These are phyloP conservation scores for Drosophila gaucha DNA, from an alignment of 2,888 invertebrate species.

Conservation along the genomic window DNA sequence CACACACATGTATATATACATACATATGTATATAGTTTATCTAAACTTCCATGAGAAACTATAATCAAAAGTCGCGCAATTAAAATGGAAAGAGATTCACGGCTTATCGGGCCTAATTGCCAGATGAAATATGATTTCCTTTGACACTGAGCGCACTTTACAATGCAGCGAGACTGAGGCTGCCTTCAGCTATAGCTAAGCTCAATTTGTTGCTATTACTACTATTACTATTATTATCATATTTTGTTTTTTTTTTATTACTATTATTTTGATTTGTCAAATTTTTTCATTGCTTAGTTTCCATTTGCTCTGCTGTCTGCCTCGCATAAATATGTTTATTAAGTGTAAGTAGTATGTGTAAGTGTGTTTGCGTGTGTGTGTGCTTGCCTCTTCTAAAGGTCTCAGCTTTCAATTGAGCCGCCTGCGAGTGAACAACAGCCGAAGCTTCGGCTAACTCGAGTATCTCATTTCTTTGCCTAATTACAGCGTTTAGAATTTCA, in stretches of 20 bases:
- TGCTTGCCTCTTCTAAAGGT: constrained; percentile 6
- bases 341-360: constrained; percentile 1
- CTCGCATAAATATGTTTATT: constrained; percentile 6
- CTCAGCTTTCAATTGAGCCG: constrained; percentile 48
- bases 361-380: not conserved
- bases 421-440: constrained; percentile 2
- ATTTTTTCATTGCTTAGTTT: constrained; percentile 21
- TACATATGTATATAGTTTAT: not conserved
- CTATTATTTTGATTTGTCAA: too few relatives aligned
- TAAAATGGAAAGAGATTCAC: constrained; percentile 34
- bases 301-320: constrained; percentile 4
- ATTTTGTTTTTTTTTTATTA: constrained; percentile 2
- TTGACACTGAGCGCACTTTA: constrained; percentile 78
- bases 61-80: constrained; percentile 18
- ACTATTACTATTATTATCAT: constrained; percentile 29
- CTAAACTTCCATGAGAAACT: not conserved
- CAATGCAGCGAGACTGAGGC: not conserved
- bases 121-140: constrained; percentile 81
- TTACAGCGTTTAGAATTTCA: constrained; percentile 16
- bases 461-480: constrained; percentile 8
- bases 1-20: not conserved
- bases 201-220: constrained; percentile 34
- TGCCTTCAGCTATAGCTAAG: constrained; percentile 28
- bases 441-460: constrained; percentile 14
- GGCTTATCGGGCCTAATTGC: constrained; percentile 61